Conservation (phyloP, 2,113 vertebrate genomes). For the Sclerurus mexicanus region DNA sequence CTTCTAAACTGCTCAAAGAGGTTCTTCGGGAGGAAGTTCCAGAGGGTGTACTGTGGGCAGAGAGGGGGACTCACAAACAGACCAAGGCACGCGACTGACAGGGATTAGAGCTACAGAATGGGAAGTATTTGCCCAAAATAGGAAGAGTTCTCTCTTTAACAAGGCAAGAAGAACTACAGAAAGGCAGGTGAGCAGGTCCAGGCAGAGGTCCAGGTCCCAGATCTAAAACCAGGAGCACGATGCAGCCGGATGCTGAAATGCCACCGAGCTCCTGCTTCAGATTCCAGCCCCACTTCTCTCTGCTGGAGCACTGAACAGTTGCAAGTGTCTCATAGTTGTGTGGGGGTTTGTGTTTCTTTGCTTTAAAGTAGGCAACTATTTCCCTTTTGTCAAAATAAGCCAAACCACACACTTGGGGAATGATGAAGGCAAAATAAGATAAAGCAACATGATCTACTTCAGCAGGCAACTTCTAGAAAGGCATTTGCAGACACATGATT, state of each 20-base stretch:
- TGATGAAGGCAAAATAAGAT: neutral
- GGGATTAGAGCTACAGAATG: too few species aligned
- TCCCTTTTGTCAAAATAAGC: neutral
- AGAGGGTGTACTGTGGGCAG: slow-evolving; percentile 89
- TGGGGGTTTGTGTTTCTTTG: neutral
- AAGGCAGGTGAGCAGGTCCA: neutral
- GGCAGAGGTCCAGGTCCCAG: neutral
- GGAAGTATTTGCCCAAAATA: neutral
- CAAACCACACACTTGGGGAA: neutral
- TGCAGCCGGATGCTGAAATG: neutral
- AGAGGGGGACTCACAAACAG: neutral
- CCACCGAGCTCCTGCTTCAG: neutral
- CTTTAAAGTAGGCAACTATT: neutral
- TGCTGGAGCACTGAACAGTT: too few species aligned
- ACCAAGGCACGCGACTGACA: neutral
- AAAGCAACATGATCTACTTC: neutral
- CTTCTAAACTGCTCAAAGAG: slow-evolving; percentile 98
- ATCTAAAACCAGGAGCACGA: accelerated
- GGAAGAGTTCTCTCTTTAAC: neutral
- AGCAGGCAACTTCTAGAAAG: neutral
- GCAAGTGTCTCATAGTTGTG: neutral
- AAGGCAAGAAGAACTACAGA: accelerated
- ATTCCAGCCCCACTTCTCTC: neutral
- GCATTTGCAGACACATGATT: neutral
- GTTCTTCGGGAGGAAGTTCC: slow-evolving; percentile 99